Conservation (phyloP, 92 coral and sea anemone species). For the Ricordea florida region DNA sequence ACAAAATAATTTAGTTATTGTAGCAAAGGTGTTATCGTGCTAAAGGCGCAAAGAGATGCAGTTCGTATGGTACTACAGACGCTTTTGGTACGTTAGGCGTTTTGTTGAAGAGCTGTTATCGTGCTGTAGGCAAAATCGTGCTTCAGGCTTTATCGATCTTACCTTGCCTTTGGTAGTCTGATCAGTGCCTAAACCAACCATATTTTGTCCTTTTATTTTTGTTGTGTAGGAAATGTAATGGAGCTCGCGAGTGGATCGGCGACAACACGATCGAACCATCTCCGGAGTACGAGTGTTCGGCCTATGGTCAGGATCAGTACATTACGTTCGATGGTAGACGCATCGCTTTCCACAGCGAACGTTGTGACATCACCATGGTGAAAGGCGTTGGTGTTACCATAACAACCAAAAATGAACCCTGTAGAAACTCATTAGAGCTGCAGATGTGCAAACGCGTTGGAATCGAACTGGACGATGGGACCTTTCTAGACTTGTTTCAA, state of each 20-base stretch:
- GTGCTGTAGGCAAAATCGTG: too few relatives aligned
- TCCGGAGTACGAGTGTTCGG: slow-evolving; percentile 90
- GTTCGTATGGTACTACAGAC: too few relatives aligned
- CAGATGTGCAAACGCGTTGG: slow-evolving; percentile 93
- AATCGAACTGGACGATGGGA: slow-evolving; percentile 46
- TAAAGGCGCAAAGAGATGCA: too few relatives aligned
- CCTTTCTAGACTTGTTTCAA: slow-evolving; percentile 57
- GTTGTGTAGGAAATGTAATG: slow-evolving; percentile 69
- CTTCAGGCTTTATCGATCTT: too few relatives aligned
- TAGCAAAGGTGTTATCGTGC: too few relatives aligned
- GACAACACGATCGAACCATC: slow-evolving; percentile 50
- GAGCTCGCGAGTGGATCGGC: slow-evolving; percentile 79
- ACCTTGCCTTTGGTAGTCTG: too few relatives aligned
- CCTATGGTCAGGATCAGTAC: slow-evolving; percentile 95
- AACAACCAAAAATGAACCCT: slow-evolving; percentile 72
- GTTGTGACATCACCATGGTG: slow-evolving; percentile 63
- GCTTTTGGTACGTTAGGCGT: too few relatives aligned
- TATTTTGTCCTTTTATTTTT: too few relatives aligned
- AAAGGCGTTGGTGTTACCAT: slow-evolving; percentile 63
- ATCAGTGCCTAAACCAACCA: too few relatives aligned
- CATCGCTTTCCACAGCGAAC: slow-evolving; percentile 34
- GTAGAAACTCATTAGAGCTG: slow-evolving; percentile 84
- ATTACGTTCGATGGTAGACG: slow-evolving; percentile 84
- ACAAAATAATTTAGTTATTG: too few relatives aligned
- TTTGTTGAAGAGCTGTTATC: too few relatives aligned